Conservation (phyloP, 2,113 vertebrate genomes). For the Sinocyclocheilus grahami region DNA sequence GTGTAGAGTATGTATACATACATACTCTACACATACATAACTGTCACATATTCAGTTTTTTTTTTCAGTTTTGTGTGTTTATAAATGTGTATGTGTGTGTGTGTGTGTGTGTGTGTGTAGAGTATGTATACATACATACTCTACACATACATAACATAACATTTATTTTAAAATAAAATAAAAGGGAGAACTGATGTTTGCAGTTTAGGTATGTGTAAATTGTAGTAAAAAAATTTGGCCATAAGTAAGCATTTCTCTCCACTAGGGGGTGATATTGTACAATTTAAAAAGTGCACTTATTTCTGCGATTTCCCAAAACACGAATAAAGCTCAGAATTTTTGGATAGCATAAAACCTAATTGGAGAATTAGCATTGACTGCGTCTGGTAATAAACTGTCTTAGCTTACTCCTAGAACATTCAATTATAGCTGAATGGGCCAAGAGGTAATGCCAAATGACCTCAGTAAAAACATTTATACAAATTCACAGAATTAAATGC, state of each 20-base stretch:
- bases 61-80: background rate
- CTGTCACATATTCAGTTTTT: background rate
- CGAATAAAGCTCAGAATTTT: background rate
- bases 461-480: background rate
- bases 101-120: background rate
- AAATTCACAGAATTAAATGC: background rate
- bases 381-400: constrained; percentile 5
- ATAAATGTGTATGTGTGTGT: background rate
- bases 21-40: too few species aligned
- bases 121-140: too few species aligned
- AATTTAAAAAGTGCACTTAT: background rate
- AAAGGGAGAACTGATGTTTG: background rate
- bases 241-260: background rate
- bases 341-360: background rate
- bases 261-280: constrained; percentile 11
- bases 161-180: background rate
- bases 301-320: constrained; percentile 4
- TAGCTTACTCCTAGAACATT: background rate
- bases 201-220: background rate
- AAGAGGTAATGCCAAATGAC: constrained; percentile 26
- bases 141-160: too few species aligned
- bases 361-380: constrained; percentile 1
- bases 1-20: too few species aligned
- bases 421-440: background rate
- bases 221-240: background rate